phyloP scores from a whole-genome alignment of 2,113 vertebrate genomes.

The Tympanuchus pallidicinctus region DNA sequence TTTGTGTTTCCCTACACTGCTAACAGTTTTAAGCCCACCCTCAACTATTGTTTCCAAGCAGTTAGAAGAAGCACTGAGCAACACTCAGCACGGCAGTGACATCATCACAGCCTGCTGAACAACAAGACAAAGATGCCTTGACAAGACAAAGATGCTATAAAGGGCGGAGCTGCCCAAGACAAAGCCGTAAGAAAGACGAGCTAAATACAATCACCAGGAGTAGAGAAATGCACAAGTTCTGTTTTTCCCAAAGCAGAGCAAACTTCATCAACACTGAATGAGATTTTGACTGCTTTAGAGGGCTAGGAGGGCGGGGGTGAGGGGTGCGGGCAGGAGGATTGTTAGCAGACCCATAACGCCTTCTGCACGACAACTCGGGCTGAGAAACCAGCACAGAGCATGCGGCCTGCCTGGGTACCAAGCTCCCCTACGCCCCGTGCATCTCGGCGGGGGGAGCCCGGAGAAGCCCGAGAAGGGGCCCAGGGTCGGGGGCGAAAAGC shows the following conservation, averaged over 20 bases:
- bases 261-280: too few species aligned
- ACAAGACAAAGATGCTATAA: neutral
- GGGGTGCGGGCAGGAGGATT: too few species aligned
- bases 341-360: neutral
- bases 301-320: too few species aligned
- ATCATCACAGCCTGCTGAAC: neutral
- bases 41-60: neutral
- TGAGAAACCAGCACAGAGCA: neutral
- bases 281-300: too few species aligned
- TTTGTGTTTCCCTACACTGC: accelerated
- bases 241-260: accelerated
- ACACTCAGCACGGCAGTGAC: neutral
- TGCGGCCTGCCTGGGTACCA: accelerated
- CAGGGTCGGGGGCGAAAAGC: neutral
- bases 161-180: slow-evolving; percentile 37
- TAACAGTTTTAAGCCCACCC: neutral
- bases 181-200: neutral
- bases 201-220: accelerated
- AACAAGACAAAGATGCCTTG: neutral
- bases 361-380: accelerated
- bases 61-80: neutral
- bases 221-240: accelerated
- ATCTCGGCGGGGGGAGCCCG: too few species aligned
- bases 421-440: neutral
- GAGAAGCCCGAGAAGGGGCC: accelerated